Conservation (phyloP, 23 tunicate species). For the Botrylloides violaceus region DNA sequence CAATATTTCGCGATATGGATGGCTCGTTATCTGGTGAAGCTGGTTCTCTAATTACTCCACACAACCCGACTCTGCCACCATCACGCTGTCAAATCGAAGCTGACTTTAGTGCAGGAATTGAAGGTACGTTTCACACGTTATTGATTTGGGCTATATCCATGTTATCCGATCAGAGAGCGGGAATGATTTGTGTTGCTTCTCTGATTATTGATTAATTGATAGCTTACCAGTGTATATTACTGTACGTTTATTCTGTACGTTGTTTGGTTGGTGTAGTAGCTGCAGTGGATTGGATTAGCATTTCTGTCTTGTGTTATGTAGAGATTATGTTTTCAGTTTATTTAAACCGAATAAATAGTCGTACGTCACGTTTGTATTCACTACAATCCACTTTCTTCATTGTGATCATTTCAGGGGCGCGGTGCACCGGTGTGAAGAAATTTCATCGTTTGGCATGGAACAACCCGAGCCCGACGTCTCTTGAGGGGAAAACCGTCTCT, state of each 20-base stretch:
- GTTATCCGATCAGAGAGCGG: no score
- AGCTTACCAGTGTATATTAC: no score
- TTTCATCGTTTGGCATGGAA: constrained; percentile 38
- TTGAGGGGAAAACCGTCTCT: constrained; percentile 25
- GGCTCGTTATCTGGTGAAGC: constrained; percentile 28
- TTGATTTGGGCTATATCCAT: no score
- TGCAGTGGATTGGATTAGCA: no score
- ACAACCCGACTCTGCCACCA: constrained; percentile 27
- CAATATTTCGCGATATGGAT: constrained; percentile 31
- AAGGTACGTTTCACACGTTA: no score
- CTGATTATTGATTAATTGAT: no score
- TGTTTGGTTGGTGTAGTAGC: no score
- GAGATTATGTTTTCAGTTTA: not conserved
- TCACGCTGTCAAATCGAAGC: not conserved
- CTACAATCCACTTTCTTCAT: not conserved
- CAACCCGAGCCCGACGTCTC: constrained; percentile 22
- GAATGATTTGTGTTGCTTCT: no score
- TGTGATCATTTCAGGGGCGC: constrained; percentile 13
- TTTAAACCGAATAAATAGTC: not conserved
- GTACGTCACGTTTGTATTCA: not conserved
- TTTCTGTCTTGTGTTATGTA: not conserved
- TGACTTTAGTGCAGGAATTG: no score
- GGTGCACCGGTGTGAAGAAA: constrained; percentile 23
- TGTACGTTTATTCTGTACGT: no score
- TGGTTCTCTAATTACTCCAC: constrained; percentile 7